Evolutionary conservation across 2,888 invertebrate species (phyloP).

Genomic region (Dione vanillae): DNA sequence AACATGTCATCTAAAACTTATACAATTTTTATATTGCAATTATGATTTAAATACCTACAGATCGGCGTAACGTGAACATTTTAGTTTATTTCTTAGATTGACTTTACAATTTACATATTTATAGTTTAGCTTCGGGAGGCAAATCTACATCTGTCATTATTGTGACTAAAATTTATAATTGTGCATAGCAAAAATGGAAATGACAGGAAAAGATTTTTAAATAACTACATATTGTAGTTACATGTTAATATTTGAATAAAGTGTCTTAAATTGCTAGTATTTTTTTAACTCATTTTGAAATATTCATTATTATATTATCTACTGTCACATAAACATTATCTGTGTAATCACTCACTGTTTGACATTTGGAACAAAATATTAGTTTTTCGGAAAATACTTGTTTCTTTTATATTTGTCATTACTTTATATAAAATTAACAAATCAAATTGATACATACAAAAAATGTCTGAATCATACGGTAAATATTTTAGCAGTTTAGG

Average conservation of each 20-base stretch:
- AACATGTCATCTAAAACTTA: neutral
- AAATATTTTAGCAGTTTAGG: constrained; percentile 6
- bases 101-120: neutral
- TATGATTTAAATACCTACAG: constrained; percentile 18
- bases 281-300: too few species aligned
- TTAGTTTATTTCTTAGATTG: neutral
- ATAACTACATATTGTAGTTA: too few species aligned
- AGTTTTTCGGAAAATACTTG: constrained; percentile 10
- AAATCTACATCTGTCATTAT: too few species aligned
- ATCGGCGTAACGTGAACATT: constrained; percentile 18
- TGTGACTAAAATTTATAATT: too few species aligned
- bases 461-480: constrained; percentile 52
- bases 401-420: neutral
- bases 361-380: neutral
- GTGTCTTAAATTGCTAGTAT: too few species aligned
- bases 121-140: too few species aligned
- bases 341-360: neutral
- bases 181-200: too few species aligned
- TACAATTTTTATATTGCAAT: neutral
- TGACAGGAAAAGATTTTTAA: too few species aligned
- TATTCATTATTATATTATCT: too few species aligned
- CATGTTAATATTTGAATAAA: too few species aligned
- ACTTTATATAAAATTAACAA: neutral
- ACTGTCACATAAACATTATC: too few species aligned
- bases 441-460: constrained; percentile 4